Evolutionary conservation across 2,888 invertebrate genomes (phyloP).

Genomic region (Crepidodera aurea): DNA sequence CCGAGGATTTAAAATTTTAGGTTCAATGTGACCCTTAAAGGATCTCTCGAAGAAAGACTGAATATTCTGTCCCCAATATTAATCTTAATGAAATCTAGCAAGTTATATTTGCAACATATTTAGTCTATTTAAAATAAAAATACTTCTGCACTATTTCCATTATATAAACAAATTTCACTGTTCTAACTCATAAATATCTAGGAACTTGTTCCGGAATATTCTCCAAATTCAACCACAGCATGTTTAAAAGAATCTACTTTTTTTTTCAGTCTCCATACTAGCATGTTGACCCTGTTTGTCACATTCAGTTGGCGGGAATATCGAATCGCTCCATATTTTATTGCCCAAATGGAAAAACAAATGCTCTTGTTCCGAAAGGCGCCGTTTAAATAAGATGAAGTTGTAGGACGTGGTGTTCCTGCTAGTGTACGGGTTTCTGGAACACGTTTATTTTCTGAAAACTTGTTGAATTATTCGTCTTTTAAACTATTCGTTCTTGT

Average conservation of each 20-base stretch:
- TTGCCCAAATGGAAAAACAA: slow-evolving; percentile 20
- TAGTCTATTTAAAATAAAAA: no score
- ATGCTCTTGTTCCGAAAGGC: slow-evolving; percentile 14
- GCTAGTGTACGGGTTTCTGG: slow-evolving; percentile 7
- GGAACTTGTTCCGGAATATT: no score
- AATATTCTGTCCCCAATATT: no score
- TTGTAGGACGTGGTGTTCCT: slow-evolving; percentile 21
- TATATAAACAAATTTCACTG: no score
- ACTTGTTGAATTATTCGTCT: slow-evolving; percentile 21
- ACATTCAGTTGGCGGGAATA: slow-evolving; percentile 25
- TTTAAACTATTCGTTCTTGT: not conserved
- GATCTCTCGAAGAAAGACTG: no score
- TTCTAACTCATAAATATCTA: no score
- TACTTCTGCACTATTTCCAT: no score
- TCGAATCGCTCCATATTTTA: slow-evolving; percentile 19
- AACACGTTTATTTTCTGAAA: slow-evolving; percentile 6
- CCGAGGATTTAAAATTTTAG: no score
- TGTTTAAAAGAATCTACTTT: slow-evolving; percentile 8
- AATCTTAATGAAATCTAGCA: no score
- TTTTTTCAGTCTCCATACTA: slow-evolving; percentile 3
- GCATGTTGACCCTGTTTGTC: slow-evolving; percentile 24
- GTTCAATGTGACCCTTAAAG: no score
- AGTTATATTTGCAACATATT: no score
- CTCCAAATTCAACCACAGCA: not conserved
- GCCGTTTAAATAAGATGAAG: slow-evolving; percentile 24